Evolutionary conservation across 2,113 vertebrate genomes (phyloP).

Genomic region (Tenebrosternarchus preto): DNA sequence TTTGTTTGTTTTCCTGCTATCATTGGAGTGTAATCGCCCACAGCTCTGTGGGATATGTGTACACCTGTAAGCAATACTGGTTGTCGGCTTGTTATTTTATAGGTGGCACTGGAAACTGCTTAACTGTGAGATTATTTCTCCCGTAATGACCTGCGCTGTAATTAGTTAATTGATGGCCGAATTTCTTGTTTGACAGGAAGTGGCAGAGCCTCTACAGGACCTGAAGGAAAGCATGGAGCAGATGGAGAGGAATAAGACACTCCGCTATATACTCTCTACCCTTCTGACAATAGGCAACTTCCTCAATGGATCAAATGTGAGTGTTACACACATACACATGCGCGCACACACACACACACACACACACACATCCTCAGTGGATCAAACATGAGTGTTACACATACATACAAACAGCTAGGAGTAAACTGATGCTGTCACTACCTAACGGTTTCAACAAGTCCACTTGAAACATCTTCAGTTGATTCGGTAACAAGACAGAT

Average conservation of each 20-base stretch:
- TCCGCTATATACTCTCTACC: constrained; percentile 89
- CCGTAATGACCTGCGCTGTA: background rate
- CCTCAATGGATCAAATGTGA: constrained; percentile 92
- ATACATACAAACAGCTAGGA: no score
- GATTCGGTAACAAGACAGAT: no score
- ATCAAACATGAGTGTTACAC: no score
- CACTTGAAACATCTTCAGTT: no score
- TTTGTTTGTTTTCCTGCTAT: no score
- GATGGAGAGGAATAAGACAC: constrained; percentile 94
- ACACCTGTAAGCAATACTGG: no score
- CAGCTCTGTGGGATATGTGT: no score
- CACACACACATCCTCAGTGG: background rate
- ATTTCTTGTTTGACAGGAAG: constrained; percentile 79
- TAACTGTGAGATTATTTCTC: background rate
- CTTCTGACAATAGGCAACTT: constrained; percentile 94
- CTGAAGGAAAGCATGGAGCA: constrained; percentile 98
- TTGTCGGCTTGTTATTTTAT: no score
- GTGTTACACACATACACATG: constrained; percentile 54
- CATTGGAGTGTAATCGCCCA: no score
- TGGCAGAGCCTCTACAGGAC: constrained; percentile 94
- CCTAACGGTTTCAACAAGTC: no score
- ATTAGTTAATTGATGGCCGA: constrained; percentile 10
- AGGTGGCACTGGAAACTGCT: background rate
- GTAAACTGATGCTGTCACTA: no score
- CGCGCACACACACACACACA: background rate